Evolutionary conservation across 1,140 invertebrate genomes (phyloP), one percentile per base, ranked within the genome.

Genomic region (Drosophila bocqueti): DNA sequence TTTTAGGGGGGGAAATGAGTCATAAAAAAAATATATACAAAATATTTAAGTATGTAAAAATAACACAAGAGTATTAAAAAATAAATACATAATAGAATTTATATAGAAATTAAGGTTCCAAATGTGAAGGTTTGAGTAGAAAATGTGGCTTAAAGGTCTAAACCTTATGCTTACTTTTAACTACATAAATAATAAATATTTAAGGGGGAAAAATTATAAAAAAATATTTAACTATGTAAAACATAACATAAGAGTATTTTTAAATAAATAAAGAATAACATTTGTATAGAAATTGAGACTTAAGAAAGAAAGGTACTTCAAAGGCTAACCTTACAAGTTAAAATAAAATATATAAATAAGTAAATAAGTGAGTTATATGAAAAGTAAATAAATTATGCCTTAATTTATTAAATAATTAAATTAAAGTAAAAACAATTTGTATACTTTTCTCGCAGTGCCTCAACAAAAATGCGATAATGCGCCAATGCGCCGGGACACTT

Each of bases 401-500:
- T 38, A 6, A 15, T 38, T 15, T 15, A 15, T 38, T 2, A 2
- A 36, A 11, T 36, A 11, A 11, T 13, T 13, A 36, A 11, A n/a
- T 0, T n/a, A 4, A 43, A 43, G n/a, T 43, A n/a, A 10, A 10
- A 15, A 11, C 4, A 29, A 26, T 10, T n/a, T 9, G 0, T 0
- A 4, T 5, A 29, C 16, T 4, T 50, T 69, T 55, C 47, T 68
- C 6, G 0, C 29, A 72, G 72, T 65, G 62, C 18, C 13, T 5
- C 15, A 16, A 52, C 26, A n/a, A 36, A 24, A 58, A 58, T 24
- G 69, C 65, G 68, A 87, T 87, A 89, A 87, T 84, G 69, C 89
- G 85, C 84, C 84, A 87, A 87, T 87, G 84, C 84, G 46, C 8
- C 46, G 24, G 81, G 78, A 90, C 84, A 83, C 77, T 89, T 89